Conservation (phyloP, 2,888 invertebrate genomes). For the Agapostemon virescens region DNA sequence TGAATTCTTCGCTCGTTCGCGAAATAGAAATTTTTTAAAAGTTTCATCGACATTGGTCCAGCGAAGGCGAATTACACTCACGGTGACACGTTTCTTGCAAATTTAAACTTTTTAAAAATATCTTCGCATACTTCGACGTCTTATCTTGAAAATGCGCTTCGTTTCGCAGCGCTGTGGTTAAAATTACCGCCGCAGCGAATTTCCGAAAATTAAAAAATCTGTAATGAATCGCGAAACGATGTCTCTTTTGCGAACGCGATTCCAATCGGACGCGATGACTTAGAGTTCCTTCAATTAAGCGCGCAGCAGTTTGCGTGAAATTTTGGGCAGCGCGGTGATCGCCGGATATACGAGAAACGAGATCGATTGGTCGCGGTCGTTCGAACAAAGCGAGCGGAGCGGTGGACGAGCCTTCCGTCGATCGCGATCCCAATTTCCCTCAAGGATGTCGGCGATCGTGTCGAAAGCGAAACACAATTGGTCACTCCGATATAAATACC, state of each 20-base stretch:
- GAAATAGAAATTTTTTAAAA: background rate
- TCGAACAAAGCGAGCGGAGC: background rate
- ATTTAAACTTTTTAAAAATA: background rate
- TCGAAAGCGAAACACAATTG: conserved; percentile 20
- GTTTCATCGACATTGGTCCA: background rate
- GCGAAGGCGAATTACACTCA: background rate
- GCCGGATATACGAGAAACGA: background rate
- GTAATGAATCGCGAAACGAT: background rate
- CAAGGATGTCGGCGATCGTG: conserved; percentile 9
- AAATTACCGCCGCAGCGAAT: background rate
- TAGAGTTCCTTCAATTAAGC: background rate
- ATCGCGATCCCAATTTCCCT: background rate
- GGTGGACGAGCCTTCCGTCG: background rate
- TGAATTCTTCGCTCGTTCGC: background rate
- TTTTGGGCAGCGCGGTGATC: background rate
- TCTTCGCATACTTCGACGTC: background rate
- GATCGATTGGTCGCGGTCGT: background rate
- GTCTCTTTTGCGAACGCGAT: background rate
- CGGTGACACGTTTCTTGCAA: no score
- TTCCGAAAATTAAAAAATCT: background rate
- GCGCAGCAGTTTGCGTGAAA: background rate
- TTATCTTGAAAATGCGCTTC: background rate
- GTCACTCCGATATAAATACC: conserved; percentile 19
- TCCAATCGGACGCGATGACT: background rate
- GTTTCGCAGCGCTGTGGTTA: background rate